Evolutionary conservation across 2,797 vertebrate genomes (phyloP), one percentile per base, ranked within the genome.

Genomic region (Dipus sagitta): DNA sequence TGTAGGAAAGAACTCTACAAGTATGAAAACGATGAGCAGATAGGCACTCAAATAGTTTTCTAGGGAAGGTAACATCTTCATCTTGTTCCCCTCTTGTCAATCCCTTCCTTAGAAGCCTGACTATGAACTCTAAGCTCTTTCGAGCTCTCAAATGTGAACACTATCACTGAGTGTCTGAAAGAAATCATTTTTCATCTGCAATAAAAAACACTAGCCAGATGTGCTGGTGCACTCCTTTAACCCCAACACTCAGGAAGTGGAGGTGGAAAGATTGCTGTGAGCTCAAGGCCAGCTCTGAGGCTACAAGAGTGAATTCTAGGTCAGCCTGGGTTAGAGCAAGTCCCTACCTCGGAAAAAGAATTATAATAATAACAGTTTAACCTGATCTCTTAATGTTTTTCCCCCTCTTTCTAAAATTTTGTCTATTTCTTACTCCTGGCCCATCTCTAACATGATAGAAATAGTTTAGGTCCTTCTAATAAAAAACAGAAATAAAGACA

Each of bases 371-470:
- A 82, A 24, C 28, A 4, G 28, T 23, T 79, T 60, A 30, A 30
- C 47, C 24, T 77, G 54, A 8, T 68, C 8, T 65, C 76, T 58
- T 38, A 60, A 12, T 11, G 11, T 6, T 4, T 75, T 74, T 75
- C 0, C 47, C 32, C 9, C 64, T 42, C 68, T 92, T 60, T 52
- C 10, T 42, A 12, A 38, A 64, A 0, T 74, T 67, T 82, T 76
- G 2, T 80, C 24, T 67, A 23, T 30, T 91, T 8, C 21, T 89
- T 71, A 60, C 38, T 18, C 3, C 28, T 91, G 77, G 23, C 3
- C 38, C 14, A 77, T n/a, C 75, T 86, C 78, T 30, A 88, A 54
- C 62, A 84, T 58, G 12, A 26, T 58, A 47, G 21, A 95, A 92
- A 85, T 42, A 81, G 21, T 9, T 94, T 18, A 65, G 14, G 71